Conservation (phyloP, 2,113 vertebrate species). For the Caloenas nicobarica region DNA sequence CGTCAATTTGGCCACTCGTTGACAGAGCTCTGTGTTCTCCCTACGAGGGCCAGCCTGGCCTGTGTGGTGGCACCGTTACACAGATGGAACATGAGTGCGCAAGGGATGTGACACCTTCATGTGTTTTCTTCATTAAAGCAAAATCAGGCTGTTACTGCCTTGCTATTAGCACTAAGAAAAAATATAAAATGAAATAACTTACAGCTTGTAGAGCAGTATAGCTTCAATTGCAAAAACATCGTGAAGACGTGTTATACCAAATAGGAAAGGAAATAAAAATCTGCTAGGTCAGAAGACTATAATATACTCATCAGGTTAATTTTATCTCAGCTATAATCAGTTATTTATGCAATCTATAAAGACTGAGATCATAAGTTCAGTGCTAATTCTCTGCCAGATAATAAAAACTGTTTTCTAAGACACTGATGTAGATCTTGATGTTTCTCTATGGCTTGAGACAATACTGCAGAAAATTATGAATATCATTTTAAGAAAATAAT, state of each 20-base stretch:
- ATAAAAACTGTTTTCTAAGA: neutral
- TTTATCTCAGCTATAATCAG: no score
- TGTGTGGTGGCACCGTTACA: neutral
- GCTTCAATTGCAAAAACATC: neutral
- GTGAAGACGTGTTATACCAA: neutral
- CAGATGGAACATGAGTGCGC: rapidly evolving
- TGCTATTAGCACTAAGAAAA: neutral
- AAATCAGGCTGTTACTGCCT: neutral
- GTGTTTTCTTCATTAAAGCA: neutral
- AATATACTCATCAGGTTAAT: neutral
- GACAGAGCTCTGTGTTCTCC: neutral
- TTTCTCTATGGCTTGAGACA: neutral
- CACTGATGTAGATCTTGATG: neutral
- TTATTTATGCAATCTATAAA: no score
- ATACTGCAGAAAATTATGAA: neutral
- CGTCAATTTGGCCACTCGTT: neutral
- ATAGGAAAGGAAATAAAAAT: neutral
- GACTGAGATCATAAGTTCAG: neutral
- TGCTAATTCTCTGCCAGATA: neutral
- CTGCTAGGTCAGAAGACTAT: neutral
- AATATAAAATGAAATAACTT: neutral
- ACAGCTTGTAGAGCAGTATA: neutral
- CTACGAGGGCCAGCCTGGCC: neutral
- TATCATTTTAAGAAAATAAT: neutral
- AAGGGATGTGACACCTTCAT: neutral